phyloP scores from a whole-genome alignment of 2,797 vertebrate species.

The Cyprinella venusta region DNA sequence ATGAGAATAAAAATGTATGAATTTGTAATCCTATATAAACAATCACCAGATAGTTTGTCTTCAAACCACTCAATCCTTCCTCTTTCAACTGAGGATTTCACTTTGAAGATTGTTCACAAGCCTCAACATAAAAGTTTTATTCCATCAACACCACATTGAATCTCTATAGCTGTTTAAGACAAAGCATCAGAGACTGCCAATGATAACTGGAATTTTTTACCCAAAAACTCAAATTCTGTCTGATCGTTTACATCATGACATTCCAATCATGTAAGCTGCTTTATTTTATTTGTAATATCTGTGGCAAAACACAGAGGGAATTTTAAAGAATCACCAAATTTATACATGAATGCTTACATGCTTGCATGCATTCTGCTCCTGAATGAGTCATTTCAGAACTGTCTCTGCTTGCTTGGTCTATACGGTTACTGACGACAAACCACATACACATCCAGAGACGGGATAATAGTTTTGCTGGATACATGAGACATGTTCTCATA shows the following conservation, averaged over 20 bases:
- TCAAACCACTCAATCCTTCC: neutral
- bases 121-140: neutral
- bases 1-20: neutral
- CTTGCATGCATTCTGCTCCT: constrained; percentile 25
- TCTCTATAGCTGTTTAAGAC: neutral
- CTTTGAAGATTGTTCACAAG: neutral
- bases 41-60: constrained; percentile 8
- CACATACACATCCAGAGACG: constrained; percentile 12
- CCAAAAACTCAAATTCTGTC: neutral
- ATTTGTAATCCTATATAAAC: constrained; percentile 10
- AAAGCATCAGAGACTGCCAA: neutral
- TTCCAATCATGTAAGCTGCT: neutral
- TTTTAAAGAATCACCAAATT: neutral
- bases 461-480: constrained; percentile 29
- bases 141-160: constrained; percentile 2
- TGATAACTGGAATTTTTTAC: neutral
- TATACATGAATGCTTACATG: neutral
- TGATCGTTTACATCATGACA: neutral
- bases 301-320: neutral
- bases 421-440: constrained; percentile 18
- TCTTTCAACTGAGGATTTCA: neutral
- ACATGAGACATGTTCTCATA: constrained; percentile 16
- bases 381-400: constrained; percentile 43
- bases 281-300: neutral
- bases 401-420: constrained; percentile 38